Base-by-base conservation (phyloP, 53 echinoderm and acorn worm genomes). In the Glandiceps talaboti region DNA sequence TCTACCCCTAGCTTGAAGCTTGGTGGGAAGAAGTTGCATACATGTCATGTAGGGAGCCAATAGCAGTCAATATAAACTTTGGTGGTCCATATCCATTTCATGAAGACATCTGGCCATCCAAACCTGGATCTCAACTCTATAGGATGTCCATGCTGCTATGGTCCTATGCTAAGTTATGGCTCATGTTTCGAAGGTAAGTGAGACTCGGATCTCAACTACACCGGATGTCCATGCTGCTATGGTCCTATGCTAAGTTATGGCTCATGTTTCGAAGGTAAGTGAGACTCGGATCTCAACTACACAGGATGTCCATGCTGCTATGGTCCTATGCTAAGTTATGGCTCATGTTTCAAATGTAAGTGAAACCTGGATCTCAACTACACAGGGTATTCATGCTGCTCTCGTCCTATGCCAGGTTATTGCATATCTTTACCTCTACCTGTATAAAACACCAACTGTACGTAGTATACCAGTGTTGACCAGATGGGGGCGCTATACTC, bases 1-100 rank as follows among this genome's bases (percentile, higher is more conserved):
- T n/a, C n/a, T n/a, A n/a, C n/a, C n/a, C n/a, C n/a, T n/a, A 94
- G 96, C 30, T 96, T 26, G 89, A 89, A 81, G 78, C 85, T 28
- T 94, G 94, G 94, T 93, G 92, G 91, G 87, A 91, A 77, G 90
- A 96, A 29, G 74, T 83, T 25, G 89, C 92, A 29, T 96, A 96
- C 79, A 80, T 96, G 72, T 32, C 32, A 27, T 82, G 75, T 1
- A 84, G 97, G 12, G 72, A 82, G 1, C 92, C 97, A 0, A 81
- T 89, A 26, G 90, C 90, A 1, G 88, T 89, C 1, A 28, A 84
- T 29, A 76, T 86, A 14, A 96, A 96, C 81, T 86, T 91, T 30
- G 73, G 33, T 30, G 92, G 94, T 28, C 83, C 88, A 1, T 30
- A 33, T 26, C 84, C 85, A 73, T 81, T 74, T 78, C 79, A 87